Base-by-base conservation (phyloP, 2,113 vertebrate genomes). In the Hipposideros armiger region DNA sequence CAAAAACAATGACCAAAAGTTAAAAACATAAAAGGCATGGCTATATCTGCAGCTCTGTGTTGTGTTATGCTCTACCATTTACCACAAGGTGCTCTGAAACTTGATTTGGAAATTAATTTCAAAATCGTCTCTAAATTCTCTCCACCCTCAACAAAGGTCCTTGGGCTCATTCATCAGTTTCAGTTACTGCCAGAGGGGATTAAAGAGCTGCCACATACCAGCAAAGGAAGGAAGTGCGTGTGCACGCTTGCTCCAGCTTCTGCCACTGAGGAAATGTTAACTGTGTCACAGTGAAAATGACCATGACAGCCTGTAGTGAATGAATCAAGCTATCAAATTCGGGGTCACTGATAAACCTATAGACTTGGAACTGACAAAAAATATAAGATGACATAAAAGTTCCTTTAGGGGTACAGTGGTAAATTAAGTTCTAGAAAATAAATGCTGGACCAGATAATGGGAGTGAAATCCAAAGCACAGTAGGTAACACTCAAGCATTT, bases 51-150 rank as follows among this genome's bases (percentile, higher is more conserved):
- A 62, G 26, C 74, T 28, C 10, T 40, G 69, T 58, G 16, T 14
- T 28, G 47, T 62, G 15, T 60, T 67, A 67, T 52, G 22, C n/a
- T 7, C 11, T 73, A 28, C 73, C 42, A 69, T 28, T 94, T 30
- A 16, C 22, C 22, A 84, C 32, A 69, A 89, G 26, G 28, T 60
- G 67, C 16, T 80, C 54, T 74, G 87, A 91, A 54, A 88, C 80
- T 80, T 62, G 20, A 95, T 76, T 69, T 81, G 60, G 58, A 90
- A 87, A 87, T 52, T 56, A 80, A 95, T 70, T 78, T 87, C 67
- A 74, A 93, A 77, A 88, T 62, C 45, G n/a, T 87, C 50, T 82
- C 30, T 91, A 60, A 78, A 74, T 74, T 92, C 36, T 69, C 54
- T 92, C 22, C 11, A 69, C 6, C 19, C 22, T 80, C 82, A 28